A percentile compares a stretch with the other conserved stretches of the same genome.
phyloP scores from a whole-genome alignment of 1,140 invertebrate species.

The Parasteatoda tepidariorum region DNA sequence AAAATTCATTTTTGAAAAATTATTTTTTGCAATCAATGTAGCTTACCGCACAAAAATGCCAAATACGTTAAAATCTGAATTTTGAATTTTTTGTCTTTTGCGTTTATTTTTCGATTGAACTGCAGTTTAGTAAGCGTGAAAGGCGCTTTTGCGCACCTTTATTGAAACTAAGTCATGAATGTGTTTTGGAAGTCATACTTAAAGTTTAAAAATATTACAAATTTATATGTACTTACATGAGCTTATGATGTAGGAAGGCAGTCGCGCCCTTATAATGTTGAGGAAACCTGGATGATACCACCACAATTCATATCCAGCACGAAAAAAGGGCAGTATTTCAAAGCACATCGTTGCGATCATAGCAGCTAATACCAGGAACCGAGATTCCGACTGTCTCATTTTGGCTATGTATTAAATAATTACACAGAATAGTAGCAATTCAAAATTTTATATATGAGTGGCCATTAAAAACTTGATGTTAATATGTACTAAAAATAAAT shows the following conservation, averaged over 20 bases:
- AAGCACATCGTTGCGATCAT: neutral
- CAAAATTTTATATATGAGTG: neutral
- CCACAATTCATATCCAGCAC: constrained; percentile 37
- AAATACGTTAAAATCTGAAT: too few species aligned
- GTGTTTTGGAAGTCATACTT: too few species aligned
- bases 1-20: too few species aligned
- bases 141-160: too few species aligned
- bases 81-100: too few species aligned
- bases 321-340: constrained; percentile 2
- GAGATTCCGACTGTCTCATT: neutral
- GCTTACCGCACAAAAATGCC: too few species aligned
- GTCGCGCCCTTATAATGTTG: constrained; percentile 19
- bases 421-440: neutral
- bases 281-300: constrained; percentile 47
- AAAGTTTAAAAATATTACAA: too few species aligned
- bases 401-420: constrained; percentile 15
- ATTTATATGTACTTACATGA: constrained; percentile 29
- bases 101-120: too few species aligned
- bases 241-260: constrained; percentile 39
- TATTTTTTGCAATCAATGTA: too few species aligned
- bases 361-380: constrained; percentile 2
- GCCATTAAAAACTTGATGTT: neutral
- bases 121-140: too few species aligned
- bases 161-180: too few species aligned
- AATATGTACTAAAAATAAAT: neutral